A percentile compares a stretch with the other conserved stretches of the same genome.
Conservation (phyloP, 1,140 invertebrate genomes). For the Pogonomyrmex barbatus region DNA sequence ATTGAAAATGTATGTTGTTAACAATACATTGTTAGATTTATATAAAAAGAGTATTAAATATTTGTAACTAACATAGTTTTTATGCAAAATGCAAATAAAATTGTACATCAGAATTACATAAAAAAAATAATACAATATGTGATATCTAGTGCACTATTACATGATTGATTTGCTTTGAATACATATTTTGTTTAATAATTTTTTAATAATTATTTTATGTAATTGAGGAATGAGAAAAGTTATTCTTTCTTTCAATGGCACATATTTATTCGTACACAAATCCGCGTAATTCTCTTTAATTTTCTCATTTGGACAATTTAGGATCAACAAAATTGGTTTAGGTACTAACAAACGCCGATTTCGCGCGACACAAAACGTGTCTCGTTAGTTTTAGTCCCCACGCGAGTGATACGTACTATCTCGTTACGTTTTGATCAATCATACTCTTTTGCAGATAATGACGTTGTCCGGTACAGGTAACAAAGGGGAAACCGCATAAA, state of each 20-base stretch:
- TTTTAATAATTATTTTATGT: background rate
- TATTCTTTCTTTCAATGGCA: background rate
- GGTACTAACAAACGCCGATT: constrained; percentile 48
- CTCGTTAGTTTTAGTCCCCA: constrained; percentile 45
- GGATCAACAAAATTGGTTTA: constrained; percentile 33
- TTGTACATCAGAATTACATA: background rate
- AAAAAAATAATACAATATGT: background rate
- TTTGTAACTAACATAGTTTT: background rate
- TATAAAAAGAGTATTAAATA: background rate
- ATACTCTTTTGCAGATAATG: constrained; percentile 71
- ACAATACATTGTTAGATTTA: background rate
- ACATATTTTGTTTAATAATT: background rate
- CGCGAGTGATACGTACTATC: constrained; percentile 53
- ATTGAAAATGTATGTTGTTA: background rate
- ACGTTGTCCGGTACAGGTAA: constrained; percentile 63
- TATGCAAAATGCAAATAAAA: background rate
- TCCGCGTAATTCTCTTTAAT: background rate
- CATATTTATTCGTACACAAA: background rate
- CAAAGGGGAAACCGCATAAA: constrained; percentile 63
- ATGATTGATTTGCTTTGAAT: background rate
- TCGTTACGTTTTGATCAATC: constrained; percentile 60
- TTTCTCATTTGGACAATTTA: constrained; percentile 18
- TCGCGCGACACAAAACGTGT: constrained; percentile 15
- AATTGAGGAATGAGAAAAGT: background rate
- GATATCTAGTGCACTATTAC: background rate